Conservation (phyloP, 2,113 vertebrate genomes). For the Gopherus flavomarginatus region DNA sequence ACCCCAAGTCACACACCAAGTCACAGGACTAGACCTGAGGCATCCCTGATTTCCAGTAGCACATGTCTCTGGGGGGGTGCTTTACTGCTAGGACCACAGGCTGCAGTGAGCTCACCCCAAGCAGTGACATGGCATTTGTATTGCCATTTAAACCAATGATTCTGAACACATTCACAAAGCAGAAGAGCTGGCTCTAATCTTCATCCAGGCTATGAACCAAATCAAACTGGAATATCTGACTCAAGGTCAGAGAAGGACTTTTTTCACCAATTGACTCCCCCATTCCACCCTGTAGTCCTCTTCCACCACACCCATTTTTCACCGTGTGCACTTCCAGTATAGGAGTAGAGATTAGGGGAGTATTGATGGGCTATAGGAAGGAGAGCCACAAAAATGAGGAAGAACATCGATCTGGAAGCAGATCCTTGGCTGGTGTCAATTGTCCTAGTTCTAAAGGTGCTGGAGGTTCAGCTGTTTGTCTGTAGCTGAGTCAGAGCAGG, state of each 20-base stretch:
- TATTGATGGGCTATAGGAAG: background rate
- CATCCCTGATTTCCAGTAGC: background rate
- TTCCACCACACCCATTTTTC: background rate
- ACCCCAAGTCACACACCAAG: background rate
- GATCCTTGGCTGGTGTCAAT: background rate
- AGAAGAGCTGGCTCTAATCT: background rate
- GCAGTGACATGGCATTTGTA: background rate
- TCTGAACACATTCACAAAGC: background rate
- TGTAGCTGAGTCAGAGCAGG: background rate
- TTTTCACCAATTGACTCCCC: background rate
- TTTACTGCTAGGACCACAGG: background rate
- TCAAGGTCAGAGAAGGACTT: background rate
- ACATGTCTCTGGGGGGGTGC: background rate
- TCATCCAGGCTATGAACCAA: background rate
- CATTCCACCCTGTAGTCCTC: background rate
- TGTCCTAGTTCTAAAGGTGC: background rate
- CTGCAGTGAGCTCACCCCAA: background rate
- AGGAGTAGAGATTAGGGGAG: background rate
- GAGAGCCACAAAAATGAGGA: background rate
- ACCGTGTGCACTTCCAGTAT: background rate
- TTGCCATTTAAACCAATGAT: background rate
- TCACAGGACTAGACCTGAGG: background rate
- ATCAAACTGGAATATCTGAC: background rate
- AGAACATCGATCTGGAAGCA: background rate
- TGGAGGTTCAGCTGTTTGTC: background rate